Base-by-base conservation (phyloP, 2,113 vertebrate genomes). In the Gymnarchus niloticus region DNA sequence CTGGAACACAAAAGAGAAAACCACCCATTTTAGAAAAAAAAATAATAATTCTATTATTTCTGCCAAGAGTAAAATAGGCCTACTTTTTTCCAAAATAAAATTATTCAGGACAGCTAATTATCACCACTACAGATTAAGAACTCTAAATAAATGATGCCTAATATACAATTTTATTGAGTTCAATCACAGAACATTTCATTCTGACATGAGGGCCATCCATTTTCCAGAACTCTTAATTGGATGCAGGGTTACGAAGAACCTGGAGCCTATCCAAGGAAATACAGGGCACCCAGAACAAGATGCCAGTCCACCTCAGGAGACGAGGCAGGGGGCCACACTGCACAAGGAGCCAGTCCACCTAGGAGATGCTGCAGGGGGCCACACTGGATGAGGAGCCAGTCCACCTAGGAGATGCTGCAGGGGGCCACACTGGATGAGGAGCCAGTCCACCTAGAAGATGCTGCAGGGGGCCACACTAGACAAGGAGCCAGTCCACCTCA, bases 1-100 rank as follows among this genome's bases (percentile, higher is more conserved):
- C 96, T 97, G 88, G n/a, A 86, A 84, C 33, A 83, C 4, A 46
- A 83, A 69, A 41, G 56, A 17, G 52, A 61, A 28, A n/a, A n/a
- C n/a, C n/a, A n/a, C n/a, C n/a, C n/a, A n/a, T n/a, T n/a, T n/a
- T n/a, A n/a, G n/a, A n/a, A n/a, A n/a, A n/a, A n/a, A n/a, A n/a
- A n/a, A n/a, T n/a, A n/a, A n/a, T n/a, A n/a, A n/a, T n/a, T n/a
- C n/a, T n/a, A n/a, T n/a, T n/a, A n/a, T n/a, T n/a, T n/a, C n/a
- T n/a, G n/a, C n/a, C n/a, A n/a, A n/a, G n/a, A n/a, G n/a, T n/a
- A n/a, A n/a, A n/a, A n/a, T n/a, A n/a, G n/a, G n/a, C n/a, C 25
- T 69, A 69, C 37, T 69, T 69, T 69, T 69, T 14, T 14, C 61
- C 28, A 17, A 69, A 37, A 33, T 14, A 65, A 65, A 33, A 9